phyloP scores from a whole-genome alignment of 2,797 vertebrate species.

The Borostomias antarcticus region DNA sequence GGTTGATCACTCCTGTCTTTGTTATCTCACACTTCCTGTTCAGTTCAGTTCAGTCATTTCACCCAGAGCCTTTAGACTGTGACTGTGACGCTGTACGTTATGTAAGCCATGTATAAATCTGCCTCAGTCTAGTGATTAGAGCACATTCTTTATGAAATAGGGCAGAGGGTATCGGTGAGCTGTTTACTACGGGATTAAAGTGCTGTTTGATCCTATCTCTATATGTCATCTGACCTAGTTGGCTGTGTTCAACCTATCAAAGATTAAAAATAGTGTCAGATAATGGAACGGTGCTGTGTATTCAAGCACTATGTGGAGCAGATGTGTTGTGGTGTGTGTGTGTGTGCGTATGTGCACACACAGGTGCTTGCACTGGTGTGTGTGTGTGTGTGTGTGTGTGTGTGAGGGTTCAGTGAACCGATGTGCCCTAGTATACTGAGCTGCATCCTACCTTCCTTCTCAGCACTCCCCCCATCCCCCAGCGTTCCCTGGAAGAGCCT shows the following conservation, averaged over 20 bases:
- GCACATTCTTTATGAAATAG: conserved; percentile 34
- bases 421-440: neutral
- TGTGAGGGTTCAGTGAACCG: neutral
- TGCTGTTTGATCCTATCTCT: conserved; percentile 17
- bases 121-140: conserved; percentile 10
- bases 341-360: neutral
- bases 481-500: conserved; percentile 57
- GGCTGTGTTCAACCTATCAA: neutral
- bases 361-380: neutral
- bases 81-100: no score
- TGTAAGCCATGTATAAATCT: conserved; percentile 33
- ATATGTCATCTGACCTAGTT: conserved; percentile 29
- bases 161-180: conserved; percentile 32
- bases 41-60: conserved; percentile 18
- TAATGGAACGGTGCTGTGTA: neutral
- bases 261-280: neutral
- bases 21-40: conserved; percentile 28
- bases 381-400: conserved; percentile 10
- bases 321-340: conserved; percentile 14
- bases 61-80: conserved; percentile 18
- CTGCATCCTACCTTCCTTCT: conserved; percentile 34
- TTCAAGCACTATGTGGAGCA: neutral
- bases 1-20: conserved; percentile 30
- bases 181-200: neutral
- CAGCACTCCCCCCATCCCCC: conserved; percentile 62